Base-by-base conservation (phyloP, 2,888 invertebrate species). In the Stomorhina lunata region DNA sequence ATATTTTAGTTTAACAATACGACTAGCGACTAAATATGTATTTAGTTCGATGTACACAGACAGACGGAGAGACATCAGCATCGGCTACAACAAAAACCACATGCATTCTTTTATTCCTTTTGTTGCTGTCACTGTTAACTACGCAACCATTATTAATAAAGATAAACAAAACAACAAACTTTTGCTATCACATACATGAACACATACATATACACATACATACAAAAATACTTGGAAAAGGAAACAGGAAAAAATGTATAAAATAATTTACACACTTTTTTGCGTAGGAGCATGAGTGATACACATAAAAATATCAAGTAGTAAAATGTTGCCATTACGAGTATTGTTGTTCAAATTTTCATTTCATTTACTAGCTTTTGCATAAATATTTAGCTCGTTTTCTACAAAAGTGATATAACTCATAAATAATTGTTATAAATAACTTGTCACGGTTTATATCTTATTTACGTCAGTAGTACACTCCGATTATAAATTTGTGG, bases 131-230 rank as follows among this genome's bases (percentile, higher is more conserved):
- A 48, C 22, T 75, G 37, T 59, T 71, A 43, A 69, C 65, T 79
- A 71, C 65, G 66, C 69, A 75, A 27, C 57, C 77, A 50, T 68
- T 80, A 78, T 81, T 78, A 69, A 78, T 76, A 76, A 76, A 66
- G 27, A 59, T 37, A 68, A 68, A 72, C 77, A 22, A 40, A 43
- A 20, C 12, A 40, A n/a, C 17, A n/a, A n/a, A n/a, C n/a, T n/a
- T n/a, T n/a, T n/a, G n/a, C n/a, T n/a, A n/a, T n/a, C n/a, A n/a
- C n/a, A n/a, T n/a, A n/a, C n/a, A 32, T 32, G 32, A 6, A 32
- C 32, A 32, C n/a, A n/a, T n/a, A n/a, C n/a, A n/a, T n/a, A n/a
- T n/a, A n/a, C n/a, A n/a, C n/a, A n/a, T n/a, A n/a, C 32, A 32
- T 4, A 4, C n/a, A 17, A n/a, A 43, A 55, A 34, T 3, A 34